phyloP scores from a whole-genome alignment of 2,113 vertebrate genomes.

The Rhombomys opimus region DNA sequence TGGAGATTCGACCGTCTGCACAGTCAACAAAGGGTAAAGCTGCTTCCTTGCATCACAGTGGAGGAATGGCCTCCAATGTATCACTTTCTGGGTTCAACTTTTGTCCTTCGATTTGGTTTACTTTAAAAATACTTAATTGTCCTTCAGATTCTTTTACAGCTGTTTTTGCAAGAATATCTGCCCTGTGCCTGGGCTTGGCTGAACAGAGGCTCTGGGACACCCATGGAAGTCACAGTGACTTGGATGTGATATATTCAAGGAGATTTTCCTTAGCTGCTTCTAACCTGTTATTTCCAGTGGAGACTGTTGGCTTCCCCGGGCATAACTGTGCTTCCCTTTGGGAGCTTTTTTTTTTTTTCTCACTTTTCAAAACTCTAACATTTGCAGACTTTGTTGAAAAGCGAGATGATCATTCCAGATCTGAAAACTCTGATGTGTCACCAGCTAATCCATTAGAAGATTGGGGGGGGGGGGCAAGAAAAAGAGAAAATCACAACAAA shows the following conservation, averaged over 20 bases:
- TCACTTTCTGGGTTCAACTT: background rate
- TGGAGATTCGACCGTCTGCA: background rate
- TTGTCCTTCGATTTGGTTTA: background rate
- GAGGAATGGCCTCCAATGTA: background rate
- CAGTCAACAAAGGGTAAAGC: slow-evolving; percentile 57
- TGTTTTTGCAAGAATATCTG: background rate
- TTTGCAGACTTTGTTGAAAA: slow-evolving; percentile 71
- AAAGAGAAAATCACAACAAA: background rate
- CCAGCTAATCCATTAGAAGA: slow-evolving; percentile 35
- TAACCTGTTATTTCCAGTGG: slow-evolving; percentile 42
- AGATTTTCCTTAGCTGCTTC: background rate
- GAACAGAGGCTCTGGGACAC: background rate
- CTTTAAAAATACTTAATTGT: background rate
- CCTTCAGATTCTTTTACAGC: background rate
- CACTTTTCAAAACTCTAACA: slow-evolving; percentile 17
- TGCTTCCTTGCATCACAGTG: background rate
- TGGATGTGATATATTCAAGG: slow-evolving; percentile 14
- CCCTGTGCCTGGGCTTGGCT: background rate
- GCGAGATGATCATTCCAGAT: background rate
- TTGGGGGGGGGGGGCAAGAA: background rate
- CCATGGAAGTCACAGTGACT: background rate
- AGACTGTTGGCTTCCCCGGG: background rate
- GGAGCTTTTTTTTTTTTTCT: background rate
- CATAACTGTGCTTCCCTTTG: background rate
- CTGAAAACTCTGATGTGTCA: slow-evolving; percentile 24